phyloP scores from a whole-genome alignment of 2,888 invertebrate species.

The Meiosimyza decipiens region DNA sequence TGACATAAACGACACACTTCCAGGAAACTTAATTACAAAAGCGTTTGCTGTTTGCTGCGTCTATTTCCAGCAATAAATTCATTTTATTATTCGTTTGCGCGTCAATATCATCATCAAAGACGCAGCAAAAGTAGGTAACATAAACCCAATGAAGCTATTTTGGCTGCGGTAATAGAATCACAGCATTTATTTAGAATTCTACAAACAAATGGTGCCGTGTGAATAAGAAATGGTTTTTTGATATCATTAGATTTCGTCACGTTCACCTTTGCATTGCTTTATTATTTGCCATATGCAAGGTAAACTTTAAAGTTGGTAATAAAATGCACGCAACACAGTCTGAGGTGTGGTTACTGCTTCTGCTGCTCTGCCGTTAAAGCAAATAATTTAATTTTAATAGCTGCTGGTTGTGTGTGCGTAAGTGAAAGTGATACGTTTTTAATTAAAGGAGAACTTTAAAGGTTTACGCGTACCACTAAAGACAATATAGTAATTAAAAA shows the following conservation, averaged over 20 bases:
- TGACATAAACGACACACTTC: background rate
- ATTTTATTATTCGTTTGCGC: slow-evolving; percentile 12
- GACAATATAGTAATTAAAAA: no score
- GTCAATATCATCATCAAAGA: slow-evolving; percentile 3
- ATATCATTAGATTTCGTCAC: slow-evolving; percentile 14
- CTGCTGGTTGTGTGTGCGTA: slow-evolving; percentile 25
- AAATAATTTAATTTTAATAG: slow-evolving; percentile 41
- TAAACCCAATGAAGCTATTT: slow-evolving; percentile 20
- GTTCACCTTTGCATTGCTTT: background rate
- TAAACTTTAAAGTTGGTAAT: background rate
- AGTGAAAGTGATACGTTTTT: background rate
- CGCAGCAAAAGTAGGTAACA: background rate
- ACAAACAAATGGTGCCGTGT: background rate
- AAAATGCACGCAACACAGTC: no score
- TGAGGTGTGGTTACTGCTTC: no score
- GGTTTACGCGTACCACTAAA: no score
- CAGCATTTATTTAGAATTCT: background rate
- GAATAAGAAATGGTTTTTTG: slow-evolving; percentile 23
- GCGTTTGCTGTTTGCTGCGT: slow-evolving; percentile 9
- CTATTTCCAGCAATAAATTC: slow-evolving; percentile 15
- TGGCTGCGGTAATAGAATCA: background rate
- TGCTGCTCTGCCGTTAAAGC: slow-evolving; percentile 27
- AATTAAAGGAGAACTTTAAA: background rate
- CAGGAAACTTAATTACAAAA: slow-evolving; percentile 29
- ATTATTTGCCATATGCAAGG: background rate